Conservation (phyloP, 2,888 invertebrate species). For the Baccha elongata region DNA sequence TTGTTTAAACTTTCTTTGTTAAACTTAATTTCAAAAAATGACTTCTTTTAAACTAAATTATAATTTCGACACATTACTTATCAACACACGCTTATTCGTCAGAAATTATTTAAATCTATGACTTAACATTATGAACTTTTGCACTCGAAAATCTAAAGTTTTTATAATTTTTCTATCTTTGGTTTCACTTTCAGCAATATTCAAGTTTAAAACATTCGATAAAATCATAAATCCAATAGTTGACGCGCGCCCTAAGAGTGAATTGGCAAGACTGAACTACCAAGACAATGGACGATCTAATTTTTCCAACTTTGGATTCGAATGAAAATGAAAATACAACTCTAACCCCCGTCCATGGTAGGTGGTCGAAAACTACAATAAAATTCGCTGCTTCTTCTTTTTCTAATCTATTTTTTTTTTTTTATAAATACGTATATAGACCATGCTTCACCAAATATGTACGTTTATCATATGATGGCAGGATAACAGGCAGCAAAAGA, state of each 20-base stretch:
- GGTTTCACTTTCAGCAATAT: no score
- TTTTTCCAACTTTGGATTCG: conserved; percentile 74
- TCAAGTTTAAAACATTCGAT: neutral
- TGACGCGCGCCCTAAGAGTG: conserved; percentile 77
- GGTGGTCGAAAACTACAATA: conserved; percentile 74
- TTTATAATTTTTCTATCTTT: no score
- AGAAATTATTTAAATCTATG: no score
- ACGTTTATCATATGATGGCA: conserved; percentile 67
- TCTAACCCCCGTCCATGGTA: conserved; percentile 53
- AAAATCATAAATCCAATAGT: conserved; percentile 48
- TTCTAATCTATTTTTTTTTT: conserved; percentile 39
- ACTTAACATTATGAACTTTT: no score
- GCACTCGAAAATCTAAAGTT: no score
- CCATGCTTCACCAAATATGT: conserved; percentile 65
- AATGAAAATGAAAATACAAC: conserved; percentile 71
- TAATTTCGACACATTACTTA: no score
- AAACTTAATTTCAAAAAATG: no score
- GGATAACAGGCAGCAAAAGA: conserved; percentile 65
- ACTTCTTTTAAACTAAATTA: no score
- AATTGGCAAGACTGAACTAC: conserved; percentile 80
- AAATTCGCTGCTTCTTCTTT: conserved; percentile 63
- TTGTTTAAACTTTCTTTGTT: no score
- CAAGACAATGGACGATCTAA: conserved; percentile 75
- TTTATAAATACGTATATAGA: conserved; percentile 25
- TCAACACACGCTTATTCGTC: no score